Evolutionary conservation across 2,113 vertebrate species (phyloP).

Genomic region (Toxotes jaculatrix): DNA sequence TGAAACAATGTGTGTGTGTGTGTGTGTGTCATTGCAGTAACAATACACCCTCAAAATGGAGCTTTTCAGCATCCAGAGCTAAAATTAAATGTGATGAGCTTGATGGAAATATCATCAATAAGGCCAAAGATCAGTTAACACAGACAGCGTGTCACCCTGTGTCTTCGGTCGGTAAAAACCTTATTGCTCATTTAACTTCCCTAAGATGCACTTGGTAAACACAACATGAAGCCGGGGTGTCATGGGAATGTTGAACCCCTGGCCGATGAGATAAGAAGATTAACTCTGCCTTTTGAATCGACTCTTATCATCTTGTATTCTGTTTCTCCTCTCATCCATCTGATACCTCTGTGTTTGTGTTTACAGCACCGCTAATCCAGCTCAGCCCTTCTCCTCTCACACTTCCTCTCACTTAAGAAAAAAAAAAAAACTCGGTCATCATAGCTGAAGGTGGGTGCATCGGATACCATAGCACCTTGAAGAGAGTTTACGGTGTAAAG

Average conservation of each 20-base stretch:
- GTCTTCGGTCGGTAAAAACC: not conserved
- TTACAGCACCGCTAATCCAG: slow-evolving; percentile 53
- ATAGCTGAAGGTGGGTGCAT: too few species aligned
- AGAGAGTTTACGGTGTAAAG: not conserved
- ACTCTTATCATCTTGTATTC: slow-evolving; percentile 48
- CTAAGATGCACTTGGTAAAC: slow-evolving; percentile 36
- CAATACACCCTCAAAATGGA: not conserved
- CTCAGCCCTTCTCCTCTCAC: slow-evolving; percentile 12
- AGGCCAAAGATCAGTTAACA: not conserved
- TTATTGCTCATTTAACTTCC: not conserved
- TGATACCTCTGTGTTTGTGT: slow-evolving; percentile 66
- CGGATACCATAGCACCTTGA: not conserved
- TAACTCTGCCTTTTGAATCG: slow-evolving; percentile 38
- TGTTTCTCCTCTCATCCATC: slow-evolving; percentile 52
- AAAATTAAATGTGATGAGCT: not conserved
- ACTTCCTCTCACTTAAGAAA: slow-evolving; percentile 23
- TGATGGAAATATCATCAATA: not conserved
- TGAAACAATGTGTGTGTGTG: not conserved
- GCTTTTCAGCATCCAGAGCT: slow-evolving; percentile 6
- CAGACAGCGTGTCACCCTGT: not conserved
- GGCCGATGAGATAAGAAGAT: slow-evolving; percentile 62
- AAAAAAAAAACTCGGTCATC: too few species aligned
- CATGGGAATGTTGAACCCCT: slow-evolving; percentile 31
- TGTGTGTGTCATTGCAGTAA: too few species aligned
- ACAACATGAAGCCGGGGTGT: slow-evolving; percentile 10